These are phyloP conservation scores for Entelurus aequoreus DNA, from an alignment of 2,113 vertebrate genomes.

Conservation along the genomic window DNA sequence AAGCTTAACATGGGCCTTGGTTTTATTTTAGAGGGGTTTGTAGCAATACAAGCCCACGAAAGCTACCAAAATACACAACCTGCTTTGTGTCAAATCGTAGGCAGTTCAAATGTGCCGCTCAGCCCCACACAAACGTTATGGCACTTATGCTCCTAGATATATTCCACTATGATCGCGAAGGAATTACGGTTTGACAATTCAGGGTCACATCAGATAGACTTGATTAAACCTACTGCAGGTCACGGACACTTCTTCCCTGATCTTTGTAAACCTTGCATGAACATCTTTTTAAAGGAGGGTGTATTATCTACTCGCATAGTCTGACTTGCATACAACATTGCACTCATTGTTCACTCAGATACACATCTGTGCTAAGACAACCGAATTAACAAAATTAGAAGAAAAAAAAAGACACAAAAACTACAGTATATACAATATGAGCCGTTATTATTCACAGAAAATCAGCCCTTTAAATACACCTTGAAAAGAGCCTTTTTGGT, in stretches of 20 bases:
- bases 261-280: no score
- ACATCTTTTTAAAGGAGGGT: background rate
- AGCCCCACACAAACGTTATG: no score
- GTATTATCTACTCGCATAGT: background rate
- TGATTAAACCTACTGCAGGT: no score
- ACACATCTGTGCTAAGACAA: slow-evolving; percentile 29
- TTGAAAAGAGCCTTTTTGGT: slow-evolving; percentile 9
- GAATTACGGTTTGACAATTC: no score
- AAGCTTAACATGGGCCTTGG: slow-evolving; percentile 1
- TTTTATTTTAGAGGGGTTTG: background rate
- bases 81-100: background rate
- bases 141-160: no score
- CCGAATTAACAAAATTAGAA: slow-evolving; percentile 2
- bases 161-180: no score
- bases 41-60: background rate
- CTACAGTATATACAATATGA: slow-evolving; percentile 47
- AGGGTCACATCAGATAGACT: no score
- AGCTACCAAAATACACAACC: background rate
- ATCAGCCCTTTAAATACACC: slow-evolving; percentile 49
- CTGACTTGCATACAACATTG: slow-evolving; percentile 10
- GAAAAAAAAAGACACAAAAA: slow-evolving; percentile 21
- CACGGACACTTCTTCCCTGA: no score
- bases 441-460: slow-evolving; percentile 55
- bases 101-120: no score
- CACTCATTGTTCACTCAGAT: slow-evolving; percentile 19